Conservation (phyloP, 2,888 invertebrate genomes). For the Operophtera brumata region DNA sequence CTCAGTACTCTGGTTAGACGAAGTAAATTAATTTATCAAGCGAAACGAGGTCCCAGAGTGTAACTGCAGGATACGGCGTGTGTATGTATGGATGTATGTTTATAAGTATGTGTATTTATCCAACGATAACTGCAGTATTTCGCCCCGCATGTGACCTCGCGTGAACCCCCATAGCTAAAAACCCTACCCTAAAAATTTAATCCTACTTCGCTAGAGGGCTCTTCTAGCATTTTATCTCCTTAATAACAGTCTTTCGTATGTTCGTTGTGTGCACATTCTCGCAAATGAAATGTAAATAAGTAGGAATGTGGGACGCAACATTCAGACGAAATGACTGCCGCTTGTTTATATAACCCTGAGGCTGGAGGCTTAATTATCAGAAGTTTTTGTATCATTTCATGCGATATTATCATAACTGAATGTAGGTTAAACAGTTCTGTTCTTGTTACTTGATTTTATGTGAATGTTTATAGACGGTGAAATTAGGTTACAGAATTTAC, state of each 20-base stretch:
- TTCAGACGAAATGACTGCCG: slow-evolving; percentile 35
- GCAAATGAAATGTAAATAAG: slow-evolving; percentile 67
- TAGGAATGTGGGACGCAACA: slow-evolving; percentile 47
- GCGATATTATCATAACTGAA: slow-evolving; percentile 10
- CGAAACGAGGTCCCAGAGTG: too few species aligned
- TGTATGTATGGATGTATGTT: too few species aligned
- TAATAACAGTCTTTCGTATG: slow-evolving; percentile 18
- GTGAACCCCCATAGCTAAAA: too few species aligned
- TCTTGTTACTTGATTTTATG: background rate
- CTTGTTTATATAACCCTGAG: slow-evolving; percentile 41
- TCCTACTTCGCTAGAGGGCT: background rate
- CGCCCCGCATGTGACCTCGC: too few species aligned
- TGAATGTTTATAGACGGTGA: background rate
- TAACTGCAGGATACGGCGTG: too few species aligned
- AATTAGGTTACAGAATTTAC: background rate
- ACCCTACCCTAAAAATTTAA: too few species aligned
- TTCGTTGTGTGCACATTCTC: slow-evolving; percentile 48
- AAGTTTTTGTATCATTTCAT: slow-evolving; percentile 52
- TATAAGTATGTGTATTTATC: too few species aligned
- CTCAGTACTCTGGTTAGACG: too few species aligned
- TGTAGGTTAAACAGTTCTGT: slow-evolving; percentile 4
- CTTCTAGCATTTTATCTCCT: slow-evolving; percentile 15
- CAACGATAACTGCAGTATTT: too few species aligned
- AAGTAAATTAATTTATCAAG: too few species aligned
- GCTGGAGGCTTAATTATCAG: slow-evolving; percentile 36